A percentile compares a stretch with the other conserved stretches of the same genome.
Evolutionary conservation across 2,797 vertebrate genomes (phyloP).

Genomic region (Odontamblyopus rebecca): DNA sequence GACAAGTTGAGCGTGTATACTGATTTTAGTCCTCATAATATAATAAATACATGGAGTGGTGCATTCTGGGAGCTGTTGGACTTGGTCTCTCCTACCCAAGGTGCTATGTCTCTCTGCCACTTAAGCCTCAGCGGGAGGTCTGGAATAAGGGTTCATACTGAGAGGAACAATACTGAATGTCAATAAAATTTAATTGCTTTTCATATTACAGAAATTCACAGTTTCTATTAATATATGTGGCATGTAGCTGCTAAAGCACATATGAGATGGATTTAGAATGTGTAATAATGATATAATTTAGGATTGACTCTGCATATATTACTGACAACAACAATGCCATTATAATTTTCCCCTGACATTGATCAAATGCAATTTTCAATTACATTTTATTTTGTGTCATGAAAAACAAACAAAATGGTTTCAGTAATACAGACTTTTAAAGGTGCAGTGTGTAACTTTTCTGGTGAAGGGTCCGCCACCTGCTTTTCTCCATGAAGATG

Average conservation of each 20-base stretch:
- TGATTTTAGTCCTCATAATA: no score
- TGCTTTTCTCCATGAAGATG: no score
- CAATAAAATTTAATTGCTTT: conserved; percentile 8
- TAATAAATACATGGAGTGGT: conserved; percentile 19
- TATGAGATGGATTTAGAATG: neutral
- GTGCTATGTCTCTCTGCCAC: conserved; percentile 43
- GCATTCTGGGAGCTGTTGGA: conserved; percentile 40
- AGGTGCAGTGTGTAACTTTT: no score
- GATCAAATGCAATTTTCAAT: no score
- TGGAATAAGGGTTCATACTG: conserved; percentile 28
- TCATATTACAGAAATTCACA: neutral
- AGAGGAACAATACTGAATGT: conserved; percentile 26
- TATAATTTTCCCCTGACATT: no score
- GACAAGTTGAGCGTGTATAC: no score
- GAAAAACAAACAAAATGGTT: no score
- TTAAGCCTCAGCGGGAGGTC: conserved; percentile 34
- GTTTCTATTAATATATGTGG: neutral
- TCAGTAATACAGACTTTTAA: no score
- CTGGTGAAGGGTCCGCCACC: no score
- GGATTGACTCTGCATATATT: neutral
- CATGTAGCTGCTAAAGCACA: neutral
- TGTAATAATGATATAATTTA: neutral
- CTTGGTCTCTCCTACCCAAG: conserved; percentile 38
- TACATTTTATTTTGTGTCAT: no score
- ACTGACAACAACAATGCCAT: neutral